These are phyloP conservation scores for Mesembrinibis cayennensis DNA, from an alignment of 2,113 vertebrate genomes.

Conservation along the genomic window DNA sequence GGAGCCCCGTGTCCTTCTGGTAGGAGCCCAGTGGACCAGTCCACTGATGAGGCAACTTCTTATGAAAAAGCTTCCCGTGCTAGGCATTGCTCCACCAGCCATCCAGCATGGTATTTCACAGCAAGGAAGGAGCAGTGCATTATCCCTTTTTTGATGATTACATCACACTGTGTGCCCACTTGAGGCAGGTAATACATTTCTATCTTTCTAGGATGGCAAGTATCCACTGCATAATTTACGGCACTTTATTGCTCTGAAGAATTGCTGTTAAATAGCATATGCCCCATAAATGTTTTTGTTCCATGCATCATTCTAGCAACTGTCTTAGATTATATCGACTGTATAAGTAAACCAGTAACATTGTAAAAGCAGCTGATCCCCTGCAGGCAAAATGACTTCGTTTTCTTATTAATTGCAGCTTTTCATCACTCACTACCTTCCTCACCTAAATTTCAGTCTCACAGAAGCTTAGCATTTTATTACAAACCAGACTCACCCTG, in stretches of 20 bases:
- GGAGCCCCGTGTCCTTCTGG: neutral
- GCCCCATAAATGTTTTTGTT: neutral
- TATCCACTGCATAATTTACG: neutral
- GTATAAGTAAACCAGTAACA: neutral
- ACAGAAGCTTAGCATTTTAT: neutral
- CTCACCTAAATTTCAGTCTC: neutral
- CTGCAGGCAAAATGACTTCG: neutral
- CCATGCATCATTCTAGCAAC: neutral
- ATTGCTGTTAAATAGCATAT: constrained; percentile 25
- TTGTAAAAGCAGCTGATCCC: neutral
- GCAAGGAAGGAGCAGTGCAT: neutral
- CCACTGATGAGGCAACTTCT: neutral
- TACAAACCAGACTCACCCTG: neutral
- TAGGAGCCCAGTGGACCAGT: neutral
- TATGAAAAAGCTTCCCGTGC: neutral
- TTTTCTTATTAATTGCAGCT: neutral
- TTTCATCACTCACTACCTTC: neutral
- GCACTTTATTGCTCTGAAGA: constrained; percentile 22
- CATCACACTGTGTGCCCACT: neutral
- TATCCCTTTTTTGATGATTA: neutral
- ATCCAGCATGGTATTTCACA: neutral
- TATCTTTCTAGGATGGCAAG: constrained; percentile 2
- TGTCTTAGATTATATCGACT: constrained; percentile 2
- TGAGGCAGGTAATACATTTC: neutral
- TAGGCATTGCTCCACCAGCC: neutral